These are phyloP conservation scores for Cryptus viduatorius DNA, from an alignment of 2,888 invertebrate genomes.

Conservation along the genomic window DNA sequence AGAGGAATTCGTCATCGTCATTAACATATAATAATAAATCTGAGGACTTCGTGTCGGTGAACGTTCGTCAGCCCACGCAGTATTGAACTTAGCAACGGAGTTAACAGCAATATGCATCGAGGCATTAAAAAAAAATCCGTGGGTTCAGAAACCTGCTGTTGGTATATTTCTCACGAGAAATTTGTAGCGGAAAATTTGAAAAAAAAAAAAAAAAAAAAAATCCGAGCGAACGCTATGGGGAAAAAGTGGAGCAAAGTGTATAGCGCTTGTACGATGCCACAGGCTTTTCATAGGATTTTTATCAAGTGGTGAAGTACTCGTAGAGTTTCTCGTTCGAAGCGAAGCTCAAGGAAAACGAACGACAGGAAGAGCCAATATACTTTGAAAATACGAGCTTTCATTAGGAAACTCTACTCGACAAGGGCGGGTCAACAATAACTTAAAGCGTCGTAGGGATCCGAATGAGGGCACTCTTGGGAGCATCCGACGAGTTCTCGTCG, in stretches of 20 bases:
- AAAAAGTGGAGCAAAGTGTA: conserved; percentile 7
- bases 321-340: conserved; percentile 31
- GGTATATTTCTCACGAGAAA: not conserved
- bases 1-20: conserved; percentile 20
- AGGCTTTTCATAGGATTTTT: conserved; percentile 35
- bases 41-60: conserved; percentile 16
- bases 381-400: conserved; percentile 63
- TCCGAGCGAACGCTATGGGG: not conserved
- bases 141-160: conserved; percentile 15
- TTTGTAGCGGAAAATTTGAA: conserved; percentile 25
- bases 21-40: conserved; percentile 33
- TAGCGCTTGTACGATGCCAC: not conserved
- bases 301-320: conserved; percentile 31
- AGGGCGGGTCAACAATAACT: conserved; percentile 65
- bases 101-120: conserved; percentile 1
- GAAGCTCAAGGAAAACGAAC: conserved; percentile 4
- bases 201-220: not conserved
- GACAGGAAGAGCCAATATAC: conserved; percentile 48
- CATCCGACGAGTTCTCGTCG: conserved; percentile 21
- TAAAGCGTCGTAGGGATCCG: conserved; percentile 32
- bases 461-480: conserved; percentile 11
- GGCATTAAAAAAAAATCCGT: not conserved
- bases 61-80: conserved; percentile 26
- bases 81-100: not conserved
- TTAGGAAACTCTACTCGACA: conserved; percentile 50